Evolutionary conservation across 2,888 invertebrate genomes (phyloP), one percentile per base, ranked within the genome.

Genomic region (Leptinotarsa rubiginosa): DNA sequence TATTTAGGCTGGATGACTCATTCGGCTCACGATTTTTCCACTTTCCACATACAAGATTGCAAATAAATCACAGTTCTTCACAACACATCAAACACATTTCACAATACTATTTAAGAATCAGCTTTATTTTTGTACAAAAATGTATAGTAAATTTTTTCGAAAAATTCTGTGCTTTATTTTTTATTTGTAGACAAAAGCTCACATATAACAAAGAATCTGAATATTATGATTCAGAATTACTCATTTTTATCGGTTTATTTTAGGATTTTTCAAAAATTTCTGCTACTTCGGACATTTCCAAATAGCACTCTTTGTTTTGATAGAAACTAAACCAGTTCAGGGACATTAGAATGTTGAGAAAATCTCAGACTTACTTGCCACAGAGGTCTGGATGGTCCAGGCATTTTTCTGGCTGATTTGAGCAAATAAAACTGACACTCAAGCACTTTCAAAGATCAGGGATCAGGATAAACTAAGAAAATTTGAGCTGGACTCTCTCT

Each of bases 371-470:
- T 80, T 74, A 93, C 93, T 91, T 93, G 93, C 93, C 93, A 93
- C 87, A 93, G 89, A 79, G 93, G 93, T 90, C 93, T 87, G 15
- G 87, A 87, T 73, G 88, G 93, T 90, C 93, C 93, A 88, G 93
- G 93, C 93, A 93, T 93, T 88, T 89, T 91, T 66, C 65, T 62
- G 22, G 56, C 20, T 47, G 70, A 74, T 65, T 73, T 72, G 54
- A 65, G 47, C 77, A 70, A 77, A 62, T 59, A 79, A 76, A 41
- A 59, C 78, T 81, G 74, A 77, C 79, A 81, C 80, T 80, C 80
- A 80, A 76, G 75, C 81, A 83, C 83, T 81, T 79, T 77, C 78
- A 67, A 80, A 80, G 82, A 80, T 81, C 79, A 76, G 81, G 78
- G 79, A 81, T 82, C 56, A 56, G 69, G 56, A 47, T 47, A 31